Evolutionary conservation across 2,797 vertebrate species (phyloP).

Genomic region (Peromyscus attwateri): DNA sequence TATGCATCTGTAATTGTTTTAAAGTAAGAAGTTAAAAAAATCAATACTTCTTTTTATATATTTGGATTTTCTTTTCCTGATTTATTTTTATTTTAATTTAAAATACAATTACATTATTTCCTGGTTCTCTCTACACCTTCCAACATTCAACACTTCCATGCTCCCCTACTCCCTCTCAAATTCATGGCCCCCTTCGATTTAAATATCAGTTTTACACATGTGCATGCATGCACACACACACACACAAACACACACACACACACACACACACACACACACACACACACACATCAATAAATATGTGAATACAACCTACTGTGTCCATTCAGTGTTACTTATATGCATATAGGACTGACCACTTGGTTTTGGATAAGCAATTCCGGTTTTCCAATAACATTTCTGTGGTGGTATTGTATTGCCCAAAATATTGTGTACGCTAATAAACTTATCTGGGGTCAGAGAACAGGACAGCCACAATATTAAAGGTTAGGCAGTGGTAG

Average conservation of each 20-base stretch:
- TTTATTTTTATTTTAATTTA: neutral
- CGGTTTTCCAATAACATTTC: neutral
- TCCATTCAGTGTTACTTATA: neutral
- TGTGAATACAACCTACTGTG: neutral
- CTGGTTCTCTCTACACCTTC: neutral
- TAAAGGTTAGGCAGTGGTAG: too few species aligned
- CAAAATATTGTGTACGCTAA: too few species aligned
- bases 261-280: too few species aligned
- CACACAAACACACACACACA: neutral
- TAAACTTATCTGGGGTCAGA: too few species aligned
- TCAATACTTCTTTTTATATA: neutral
- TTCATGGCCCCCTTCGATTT: neutral
- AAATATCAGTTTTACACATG: neutral
- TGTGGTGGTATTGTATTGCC: too few species aligned
- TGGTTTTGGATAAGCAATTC: neutral
- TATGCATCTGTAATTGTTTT: neutral
- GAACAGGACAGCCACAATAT: too few species aligned
- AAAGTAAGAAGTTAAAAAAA: neutral
- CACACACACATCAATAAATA: neutral
- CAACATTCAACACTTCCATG: neutral
- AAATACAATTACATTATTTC: neutral
- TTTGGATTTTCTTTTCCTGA: neutral
- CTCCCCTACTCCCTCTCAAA: neutral
- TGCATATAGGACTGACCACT: neutral
- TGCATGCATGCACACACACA: neutral